A percentile compares a stretch with the other conserved stretches of the same genome.
Evolutionary conservation across 35 echinoderm and acorn worm genomes (phyloP).

Genomic region (Lytechinus pictus): DNA sequence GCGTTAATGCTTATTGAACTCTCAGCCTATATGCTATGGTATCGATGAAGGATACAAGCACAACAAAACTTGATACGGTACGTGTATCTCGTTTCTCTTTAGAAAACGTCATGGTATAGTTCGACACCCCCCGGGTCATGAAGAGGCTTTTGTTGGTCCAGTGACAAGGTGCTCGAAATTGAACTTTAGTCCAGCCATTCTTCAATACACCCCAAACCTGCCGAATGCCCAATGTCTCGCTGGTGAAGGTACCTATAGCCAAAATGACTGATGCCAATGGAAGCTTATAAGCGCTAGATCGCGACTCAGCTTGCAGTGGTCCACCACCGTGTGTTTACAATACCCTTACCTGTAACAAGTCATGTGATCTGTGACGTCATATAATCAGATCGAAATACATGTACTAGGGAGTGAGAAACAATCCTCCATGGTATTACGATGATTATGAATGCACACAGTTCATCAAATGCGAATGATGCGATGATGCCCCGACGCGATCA

Average conservation of each 20-base stretch:
- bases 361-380: neutral
- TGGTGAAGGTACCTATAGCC: neutral
- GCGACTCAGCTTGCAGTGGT: neutral
- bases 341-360: neutral
- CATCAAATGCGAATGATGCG: neutral
- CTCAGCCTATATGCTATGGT: too few relatives aligned
- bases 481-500: too few relatives aligned
- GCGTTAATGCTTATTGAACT: too few relatives aligned
- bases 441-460: neutral
- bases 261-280: neutral
- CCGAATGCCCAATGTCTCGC: neutral
- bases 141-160: neutral
- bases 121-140: neutral
- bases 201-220: neutral
- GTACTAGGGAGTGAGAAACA: too few relatives aligned
- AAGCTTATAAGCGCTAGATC: neutral
- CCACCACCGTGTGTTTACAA: neutral
- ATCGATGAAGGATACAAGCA: too few relatives aligned
- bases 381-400: neutral
- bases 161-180: conserved; percentile 2
- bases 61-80: too few relatives aligned
- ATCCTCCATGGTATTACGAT: neutral
- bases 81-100: too few relatives aligned
- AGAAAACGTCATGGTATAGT: neutral
- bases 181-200: neutral